Percentiles rank a stretch among this genome's conserved stretches.
Conservation (phyloP, 2,888 invertebrate species). For the Melanophora roralis region DNA sequence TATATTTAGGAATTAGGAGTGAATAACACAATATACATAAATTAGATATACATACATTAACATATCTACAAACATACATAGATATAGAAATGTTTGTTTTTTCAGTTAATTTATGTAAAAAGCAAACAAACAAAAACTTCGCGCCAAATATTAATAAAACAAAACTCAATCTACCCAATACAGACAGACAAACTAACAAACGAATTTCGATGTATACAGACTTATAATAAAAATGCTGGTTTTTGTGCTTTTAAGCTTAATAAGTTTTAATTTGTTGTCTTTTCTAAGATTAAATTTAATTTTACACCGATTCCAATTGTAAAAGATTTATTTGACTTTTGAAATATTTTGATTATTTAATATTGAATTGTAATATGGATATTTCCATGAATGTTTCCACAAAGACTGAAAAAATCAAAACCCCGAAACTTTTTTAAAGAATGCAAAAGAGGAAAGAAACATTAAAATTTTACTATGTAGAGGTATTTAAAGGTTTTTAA, state of each 20-base stretch:
- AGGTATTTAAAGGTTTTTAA: too few species aligned
- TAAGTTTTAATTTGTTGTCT: too few species aligned
- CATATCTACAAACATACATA: too few species aligned
- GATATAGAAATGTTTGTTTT: constrained; percentile 23
- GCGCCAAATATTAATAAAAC: constrained; percentile 25
- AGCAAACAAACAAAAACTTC: constrained; percentile 10
- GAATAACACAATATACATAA: constrained; percentile 10
- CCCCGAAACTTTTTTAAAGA: too few species aligned
- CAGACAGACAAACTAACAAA: background rate
- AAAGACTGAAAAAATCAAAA: too few species aligned
- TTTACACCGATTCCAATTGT: background rate
- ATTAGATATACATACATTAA: constrained; percentile 12
- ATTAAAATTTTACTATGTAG: too few species aligned
- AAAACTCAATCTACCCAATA: background rate
- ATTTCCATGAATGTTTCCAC: too few species aligned
- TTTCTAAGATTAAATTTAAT: background rate
- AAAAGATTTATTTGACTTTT: too few species aligned
- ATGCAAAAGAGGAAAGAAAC: too few species aligned
- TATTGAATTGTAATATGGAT: too few species aligned
- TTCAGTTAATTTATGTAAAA: background rate
- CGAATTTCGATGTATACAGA: background rate
- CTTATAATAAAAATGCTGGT: background rate
- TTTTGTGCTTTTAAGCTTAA: background rate
- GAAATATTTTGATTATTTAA: too few species aligned
- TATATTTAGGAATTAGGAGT: background rate